Evolutionary conservation across 1,140 invertebrate genomes (phyloP).

Genomic region (Calliopsis andreniformis): DNA sequence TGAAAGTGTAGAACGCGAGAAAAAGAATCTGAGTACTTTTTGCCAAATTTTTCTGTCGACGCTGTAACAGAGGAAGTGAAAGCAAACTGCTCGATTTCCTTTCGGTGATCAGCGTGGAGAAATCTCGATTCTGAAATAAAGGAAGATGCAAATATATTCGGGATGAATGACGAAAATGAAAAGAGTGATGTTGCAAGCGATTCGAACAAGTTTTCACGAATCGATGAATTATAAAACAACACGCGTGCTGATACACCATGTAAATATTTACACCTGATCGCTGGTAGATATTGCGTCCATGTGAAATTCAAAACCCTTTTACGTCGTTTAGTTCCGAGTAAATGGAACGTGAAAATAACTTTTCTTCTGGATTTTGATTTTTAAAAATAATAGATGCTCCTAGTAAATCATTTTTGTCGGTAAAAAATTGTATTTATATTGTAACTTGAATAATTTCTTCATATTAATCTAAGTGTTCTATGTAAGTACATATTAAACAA

Average conservation of each 20-base stretch:
- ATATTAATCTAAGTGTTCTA: too few species aligned
- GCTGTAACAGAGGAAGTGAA: conserved; percentile 27
- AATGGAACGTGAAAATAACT: neutral
- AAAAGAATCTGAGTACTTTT: neutral
- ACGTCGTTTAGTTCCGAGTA: neutral
- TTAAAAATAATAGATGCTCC: too few species aligned
- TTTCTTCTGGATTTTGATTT: too few species aligned
- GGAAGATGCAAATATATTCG: neutral
- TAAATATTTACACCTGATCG: conserved; percentile 18
- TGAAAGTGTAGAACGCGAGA: too few species aligned
- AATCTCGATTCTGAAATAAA: conserved; percentile 16
- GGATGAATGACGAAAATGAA: conserved; percentile 24
- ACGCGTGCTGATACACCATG: conserved; percentile 24
- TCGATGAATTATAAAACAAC: conserved; percentile 22
- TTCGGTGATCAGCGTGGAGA: neutral
- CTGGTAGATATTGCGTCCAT: too few species aligned
- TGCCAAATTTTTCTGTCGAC: neutral
- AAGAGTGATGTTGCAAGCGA: conserved; percentile 29
- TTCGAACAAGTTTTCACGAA: neutral
- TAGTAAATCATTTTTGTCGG: too few species aligned
- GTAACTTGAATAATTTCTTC: too few species aligned
- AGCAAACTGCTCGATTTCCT: conserved; percentile 10
- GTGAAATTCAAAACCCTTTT: conserved; percentile 14
- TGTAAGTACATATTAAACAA: too few species aligned
- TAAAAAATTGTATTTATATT: too few species aligned